Percentiles rank a stretch among this genome's conserved stretches.
phyloP scores from a whole-genome alignment of 2,888 invertebrate species.

The Noctua fimbriata region DNA sequence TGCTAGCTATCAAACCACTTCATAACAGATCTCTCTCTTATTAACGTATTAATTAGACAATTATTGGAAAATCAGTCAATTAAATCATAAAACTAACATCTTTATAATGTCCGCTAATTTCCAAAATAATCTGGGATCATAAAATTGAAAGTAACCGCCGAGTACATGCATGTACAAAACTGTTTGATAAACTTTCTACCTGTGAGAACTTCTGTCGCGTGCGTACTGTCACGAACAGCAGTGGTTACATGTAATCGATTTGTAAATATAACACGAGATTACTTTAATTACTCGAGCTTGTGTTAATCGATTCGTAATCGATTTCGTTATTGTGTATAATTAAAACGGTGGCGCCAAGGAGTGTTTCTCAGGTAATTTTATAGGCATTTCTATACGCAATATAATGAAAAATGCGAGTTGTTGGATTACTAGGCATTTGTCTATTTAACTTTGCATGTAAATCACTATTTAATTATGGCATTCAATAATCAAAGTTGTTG shows the following conservation, averaged over 20 bases:
- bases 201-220: constrained; percentile 54
- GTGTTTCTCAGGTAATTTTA: constrained; percentile 31
- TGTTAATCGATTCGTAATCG: constrained; percentile 42
- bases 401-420: neutral
- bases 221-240: constrained; percentile 55
- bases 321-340: constrained; percentile 44
- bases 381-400: neutral
- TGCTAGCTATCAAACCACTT: neutral
- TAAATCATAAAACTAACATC: constrained; percentile 17
- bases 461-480: neutral
- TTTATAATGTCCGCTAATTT: constrained; percentile 15
- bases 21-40: constrained; percentile 19
- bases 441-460: neutral
- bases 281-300: constrained; percentile 32
- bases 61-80: constrained; percentile 18
- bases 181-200: constrained; percentile 50
- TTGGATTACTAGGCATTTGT: neutral
- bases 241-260: constrained; percentile 41
- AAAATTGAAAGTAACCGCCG: constrained; percentile 48
- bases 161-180: constrained; percentile 52
- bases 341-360: constrained; percentile 41
- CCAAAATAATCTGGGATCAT: constrained; percentile 25
- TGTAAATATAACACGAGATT: constrained; percentile 41
- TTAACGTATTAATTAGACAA: constrained; percentile 7
- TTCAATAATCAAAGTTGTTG: neutral